phyloP scores from a whole-genome alignment of 1,140 invertebrate species.

The Trichogramma pretiosum region DNA sequence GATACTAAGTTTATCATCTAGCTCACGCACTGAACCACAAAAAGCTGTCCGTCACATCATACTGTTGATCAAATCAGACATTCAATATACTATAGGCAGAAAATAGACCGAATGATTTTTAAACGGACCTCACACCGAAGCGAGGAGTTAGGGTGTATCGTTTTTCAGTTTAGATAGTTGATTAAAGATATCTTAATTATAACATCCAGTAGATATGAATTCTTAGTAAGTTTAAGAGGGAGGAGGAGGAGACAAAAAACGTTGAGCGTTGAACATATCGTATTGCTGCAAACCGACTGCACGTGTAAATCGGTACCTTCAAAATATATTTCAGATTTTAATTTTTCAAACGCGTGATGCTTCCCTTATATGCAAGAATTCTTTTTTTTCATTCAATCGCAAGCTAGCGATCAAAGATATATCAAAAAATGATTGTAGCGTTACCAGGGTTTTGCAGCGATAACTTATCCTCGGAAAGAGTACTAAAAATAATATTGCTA shows the following conservation, averaged over 20 bases:
- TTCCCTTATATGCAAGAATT: no score
- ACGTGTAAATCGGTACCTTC: no score
- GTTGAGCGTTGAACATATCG: constrained; percentile 39
- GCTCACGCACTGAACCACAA: no score
- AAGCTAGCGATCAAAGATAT: neutral
- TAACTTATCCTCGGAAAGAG: constrained; percentile 7
- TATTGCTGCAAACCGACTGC: constrained; percentile 16
- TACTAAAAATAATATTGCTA: constrained; percentile 14
- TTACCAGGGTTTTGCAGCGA: constrained; percentile 6
- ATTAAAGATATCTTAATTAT: constrained; percentile 21
- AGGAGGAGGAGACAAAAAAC: constrained; percentile 18
- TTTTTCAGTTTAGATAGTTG: constrained; percentile 29
- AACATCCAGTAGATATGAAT: constrained; percentile 14
- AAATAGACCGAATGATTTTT: constrained; percentile 12
- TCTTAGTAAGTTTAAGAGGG: constrained; percentile 17
- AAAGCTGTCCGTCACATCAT: no score
- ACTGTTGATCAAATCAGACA: no score
- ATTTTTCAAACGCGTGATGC: no score
- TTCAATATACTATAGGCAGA: constrained; percentile 2
- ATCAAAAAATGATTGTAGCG: neutral
- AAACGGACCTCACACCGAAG: constrained; percentile 11
- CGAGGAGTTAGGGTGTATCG: constrained; percentile 12
- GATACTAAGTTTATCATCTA: no score
- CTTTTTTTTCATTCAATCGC: constrained; percentile 1
- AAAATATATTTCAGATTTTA: no score